Percentiles rank a stretch among this genome's conserved stretches.
Evolutionary conservation across 2,113 vertebrate genomes (phyloP).

Genomic region (Melospiza georgiana): DNA sequence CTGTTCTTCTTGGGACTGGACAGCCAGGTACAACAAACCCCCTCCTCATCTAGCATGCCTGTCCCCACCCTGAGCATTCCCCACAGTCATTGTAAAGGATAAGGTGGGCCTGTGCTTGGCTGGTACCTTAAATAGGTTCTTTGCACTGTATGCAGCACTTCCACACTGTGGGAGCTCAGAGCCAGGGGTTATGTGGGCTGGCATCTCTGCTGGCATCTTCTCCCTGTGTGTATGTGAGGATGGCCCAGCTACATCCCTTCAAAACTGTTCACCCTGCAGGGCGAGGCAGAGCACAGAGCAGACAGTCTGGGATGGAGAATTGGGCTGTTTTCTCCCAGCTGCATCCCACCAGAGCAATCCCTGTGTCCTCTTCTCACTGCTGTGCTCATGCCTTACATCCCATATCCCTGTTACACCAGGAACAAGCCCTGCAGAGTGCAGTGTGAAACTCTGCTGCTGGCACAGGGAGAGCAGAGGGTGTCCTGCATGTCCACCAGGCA

Average conservation of each 20-base stretch:
- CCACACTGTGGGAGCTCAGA: background rate
- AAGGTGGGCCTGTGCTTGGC: background rate
- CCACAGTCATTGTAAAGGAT: no score
- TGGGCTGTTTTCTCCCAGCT: background rate
- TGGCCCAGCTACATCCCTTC: background rate
- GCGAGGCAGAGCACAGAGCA: background rate
- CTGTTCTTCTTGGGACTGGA: conserved; percentile 89
- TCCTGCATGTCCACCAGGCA: background rate
- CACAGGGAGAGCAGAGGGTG: rapidly evolving
- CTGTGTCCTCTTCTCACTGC: background rate
- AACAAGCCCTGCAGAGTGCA: background rate
- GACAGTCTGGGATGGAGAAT: background rate
- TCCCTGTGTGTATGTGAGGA: background rate
- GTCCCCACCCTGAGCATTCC: background rate
- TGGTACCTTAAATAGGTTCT: background rate
- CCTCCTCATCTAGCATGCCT: background rate
- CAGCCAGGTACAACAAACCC: conserved; percentile 78
- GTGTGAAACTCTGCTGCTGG: background rate
- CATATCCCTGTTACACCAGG: background rate
- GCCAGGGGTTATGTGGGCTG: background rate
- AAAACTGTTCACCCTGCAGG: background rate
- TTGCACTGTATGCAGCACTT: background rate
- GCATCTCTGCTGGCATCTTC: background rate
- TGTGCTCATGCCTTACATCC: background rate
- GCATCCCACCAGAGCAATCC: background rate